Evolutionary conservation across 2,113 vertebrate genomes (phyloP), one percentile per base, ranked within the genome.

Genomic region (Coryphaenoides rupestris): DNA sequence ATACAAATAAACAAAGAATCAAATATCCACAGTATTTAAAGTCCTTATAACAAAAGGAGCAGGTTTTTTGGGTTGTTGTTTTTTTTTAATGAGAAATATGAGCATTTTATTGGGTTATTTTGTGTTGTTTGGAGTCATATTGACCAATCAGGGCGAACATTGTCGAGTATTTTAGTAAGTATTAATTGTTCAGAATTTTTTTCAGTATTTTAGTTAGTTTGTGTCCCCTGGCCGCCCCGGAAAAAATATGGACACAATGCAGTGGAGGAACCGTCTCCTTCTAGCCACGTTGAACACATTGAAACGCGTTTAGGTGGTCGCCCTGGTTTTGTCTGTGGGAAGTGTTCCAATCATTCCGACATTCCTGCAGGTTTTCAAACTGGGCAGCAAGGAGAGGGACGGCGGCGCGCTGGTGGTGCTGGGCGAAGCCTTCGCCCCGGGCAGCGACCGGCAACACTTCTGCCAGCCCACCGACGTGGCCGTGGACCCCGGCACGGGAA

Each of bases 401-500:
- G 66, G n/a, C n/a, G n/a, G 54, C 2, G 88, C 79, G 0, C 73
- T 93, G 66, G 66, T 98, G 70, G 70, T 73, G 19, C 80, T 98
- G 65, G 96, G 97, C 69, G 90, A 89, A 55, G 91, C 94, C 60
- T 95, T 98, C 74, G 87, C 90, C 26, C 95, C 96, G 0, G 97
- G 96, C 55, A 95, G 90, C 80, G 95, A 97, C 87, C 89, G 63
- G 62, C 80, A 64, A 21, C 97, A 98, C 76, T 98, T 99, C 85
- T 99, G 97, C 69, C 90, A 99, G 68, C 96, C 97, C 54, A 98
- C 97, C 0, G 97, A 99, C 33, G 96, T 96, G 56, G 93, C 92
- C 0, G 91, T 98, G n/a, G 95, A 99, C 68, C 84, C 93, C 0
- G 12, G 78, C 28, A 94, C 89, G 0, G 93, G 93, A 2, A 87